Percentiles rank a stretch among this genome's conserved stretches.
Conservation (phyloP, 2,797 vertebrate genomes). For the Borostomias antarcticus region DNA sequence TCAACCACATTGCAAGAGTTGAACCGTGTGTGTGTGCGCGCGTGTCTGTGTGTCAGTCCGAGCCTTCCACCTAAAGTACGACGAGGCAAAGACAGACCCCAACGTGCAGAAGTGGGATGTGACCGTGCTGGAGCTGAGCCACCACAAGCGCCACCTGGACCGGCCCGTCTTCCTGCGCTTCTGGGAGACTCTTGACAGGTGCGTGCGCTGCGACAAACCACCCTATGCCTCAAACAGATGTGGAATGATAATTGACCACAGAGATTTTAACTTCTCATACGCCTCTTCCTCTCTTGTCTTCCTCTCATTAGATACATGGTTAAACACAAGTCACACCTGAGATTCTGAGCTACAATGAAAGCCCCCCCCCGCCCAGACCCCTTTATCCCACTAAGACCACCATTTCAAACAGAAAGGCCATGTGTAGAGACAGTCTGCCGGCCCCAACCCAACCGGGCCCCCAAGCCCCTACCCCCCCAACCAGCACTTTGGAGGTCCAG, state of each 20-base stretch:
- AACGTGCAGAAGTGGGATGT: slow-evolving; percentile 99
- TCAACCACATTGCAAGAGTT: not conserved
- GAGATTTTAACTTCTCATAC: too few relatives aligned
- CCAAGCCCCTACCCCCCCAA: not conserved
- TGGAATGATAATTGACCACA: not conserved
- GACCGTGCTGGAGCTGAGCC: slow-evolving; percentile 94
- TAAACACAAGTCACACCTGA: slow-evolving; percentile 97
- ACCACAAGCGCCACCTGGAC: slow-evolving; percentile 95
- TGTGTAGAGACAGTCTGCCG: slow-evolving; percentile 58
- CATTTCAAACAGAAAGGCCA: slow-evolving; percentile 59
- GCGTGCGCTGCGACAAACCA: not conserved
- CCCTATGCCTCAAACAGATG: not conserved
- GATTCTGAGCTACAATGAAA: slow-evolving; percentile 84
- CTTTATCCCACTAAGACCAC: slow-evolving; percentile 5
- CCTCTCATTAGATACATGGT: slow-evolving; percentile 89
- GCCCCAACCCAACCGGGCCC: slow-evolving; percentile 20
- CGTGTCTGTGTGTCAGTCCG: slow-evolving; percentile 78
- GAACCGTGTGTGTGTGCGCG: not conserved
- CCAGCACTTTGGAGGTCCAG: slow-evolving; percentile 49
- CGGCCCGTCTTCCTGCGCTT: slow-evolving; percentile 94
- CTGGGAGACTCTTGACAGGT: slow-evolving; percentile 99
- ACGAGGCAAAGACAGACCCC: slow-evolving; percentile 93
- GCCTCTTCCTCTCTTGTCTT: not conserved
- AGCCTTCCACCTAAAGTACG: slow-evolving; percentile 98
- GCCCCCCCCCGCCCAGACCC: slow-evolving; percentile 35